Evolutionary conservation across 2,888 invertebrate species (phyloP), one percentile per base, ranked within the genome.

Genomic region (Arge pagana): DNA sequence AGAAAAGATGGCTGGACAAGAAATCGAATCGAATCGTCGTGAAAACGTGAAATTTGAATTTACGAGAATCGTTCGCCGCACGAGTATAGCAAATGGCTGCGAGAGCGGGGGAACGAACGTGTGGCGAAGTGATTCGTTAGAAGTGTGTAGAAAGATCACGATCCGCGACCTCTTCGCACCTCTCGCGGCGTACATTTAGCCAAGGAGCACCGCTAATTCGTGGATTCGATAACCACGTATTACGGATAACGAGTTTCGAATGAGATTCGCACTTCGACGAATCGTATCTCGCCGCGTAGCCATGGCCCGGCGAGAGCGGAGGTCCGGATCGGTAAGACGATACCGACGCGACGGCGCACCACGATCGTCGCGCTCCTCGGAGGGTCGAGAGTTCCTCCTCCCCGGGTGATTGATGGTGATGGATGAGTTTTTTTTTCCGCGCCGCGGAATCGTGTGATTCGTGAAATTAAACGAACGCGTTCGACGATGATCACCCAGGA

Each of bases 351-450:
- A 51, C 42, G 41, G 50, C 49, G 45, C 40, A 42, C 45, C 43
- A 31, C 11, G n/a, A 43, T 49, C 21, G 35, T 28, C 36, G 33
- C 50, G 51, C 36, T 40, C 40, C 41, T 36, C 33, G 42, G 42
- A 51, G 51, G 19, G 15, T 51, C 41, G 19, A 13, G 49, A n/a
- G n/a, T n/a, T n/a, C n/a, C n/a, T n/a, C n/a, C n/a, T n/a, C n/a
- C n/a, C n/a, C n/a, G n/a, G n/a, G 57, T 70, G 70, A 69, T 70
- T 70, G 68, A 69, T 70, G 67, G 66, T 62, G 70, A 67, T 65
- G 64, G 63, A 61, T 28, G 58, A 53, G 66, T 63, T 68, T 68
- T 70, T 67, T 49, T 54, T 15, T 33, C 39, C 35, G 26, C 36
- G 43, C 36, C 43, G 21, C 8, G 40, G 42, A 48, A 24, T 23